Evolutionary conservation across 2,113 vertebrate species (phyloP).

Genomic region (Dermatemys mawii): DNA sequence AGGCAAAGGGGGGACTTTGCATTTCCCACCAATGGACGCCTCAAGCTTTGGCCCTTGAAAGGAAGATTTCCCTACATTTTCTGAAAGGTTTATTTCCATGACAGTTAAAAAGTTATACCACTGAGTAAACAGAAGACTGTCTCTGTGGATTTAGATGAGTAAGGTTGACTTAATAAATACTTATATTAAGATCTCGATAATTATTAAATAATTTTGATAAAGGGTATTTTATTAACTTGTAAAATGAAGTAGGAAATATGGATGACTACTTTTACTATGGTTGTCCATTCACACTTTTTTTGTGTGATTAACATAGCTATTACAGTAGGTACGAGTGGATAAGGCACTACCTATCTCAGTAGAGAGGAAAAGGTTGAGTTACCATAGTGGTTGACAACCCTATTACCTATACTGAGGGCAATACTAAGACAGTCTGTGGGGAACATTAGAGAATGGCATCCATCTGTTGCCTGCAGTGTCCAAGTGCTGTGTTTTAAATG

Average conservation of each 20-base stretch:
- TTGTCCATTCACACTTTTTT: background rate
- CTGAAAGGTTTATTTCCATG: no score
- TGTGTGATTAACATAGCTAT: background rate
- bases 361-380: background rate
- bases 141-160: background rate
- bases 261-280: background rate
- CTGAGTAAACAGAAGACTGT: background rate
- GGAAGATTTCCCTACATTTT: no score
- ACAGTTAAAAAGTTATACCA: background rate
- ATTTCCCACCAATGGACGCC: no score
- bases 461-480: background rate
- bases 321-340: background rate
- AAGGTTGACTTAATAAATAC: background rate
- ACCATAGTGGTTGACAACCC: fast-evolving
- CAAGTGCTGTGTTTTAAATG: background rate
- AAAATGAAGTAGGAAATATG: background rate
- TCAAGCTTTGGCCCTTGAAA: no score
- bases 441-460: background rate
- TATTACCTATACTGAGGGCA: background rate
- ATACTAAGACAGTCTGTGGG: background rate
- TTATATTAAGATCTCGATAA: conserved; percentile 3
- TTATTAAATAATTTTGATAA: conserved; percentile 1
- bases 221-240: background rate
- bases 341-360: background rate
- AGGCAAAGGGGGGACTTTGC: no score